Conservation (phyloP, 2,113 vertebrate genomes). For the Sphyrna mokarran region DNA sequence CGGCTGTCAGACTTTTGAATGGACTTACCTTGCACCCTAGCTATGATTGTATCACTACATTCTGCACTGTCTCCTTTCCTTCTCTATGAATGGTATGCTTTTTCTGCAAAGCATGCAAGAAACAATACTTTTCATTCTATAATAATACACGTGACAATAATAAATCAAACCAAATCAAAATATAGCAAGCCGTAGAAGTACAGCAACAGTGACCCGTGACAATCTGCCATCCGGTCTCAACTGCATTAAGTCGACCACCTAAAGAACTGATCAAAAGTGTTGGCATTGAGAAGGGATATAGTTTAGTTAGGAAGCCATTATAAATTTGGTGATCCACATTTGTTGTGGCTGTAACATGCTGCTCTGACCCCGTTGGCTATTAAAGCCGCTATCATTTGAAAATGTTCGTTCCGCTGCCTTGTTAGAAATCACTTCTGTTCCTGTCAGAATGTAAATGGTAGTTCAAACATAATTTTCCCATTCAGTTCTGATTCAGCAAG, state of each 20-base stretch:
- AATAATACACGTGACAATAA: too few relatives aligned
- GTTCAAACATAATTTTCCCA: neutral
- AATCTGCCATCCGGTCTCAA: neutral
- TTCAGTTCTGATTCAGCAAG: neutral
- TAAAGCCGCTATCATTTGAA: neutral
- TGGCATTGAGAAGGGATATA: too few relatives aligned
- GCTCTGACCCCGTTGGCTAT: neutral
- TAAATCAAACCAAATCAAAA: too few relatives aligned
- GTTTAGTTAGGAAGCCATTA: neutral
- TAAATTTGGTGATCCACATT: neutral
- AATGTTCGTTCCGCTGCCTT: neutral
- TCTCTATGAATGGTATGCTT: too few relatives aligned
- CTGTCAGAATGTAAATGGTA: neutral
- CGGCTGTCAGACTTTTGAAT: too few relatives aligned
- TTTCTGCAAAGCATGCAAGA: too few relatives aligned
- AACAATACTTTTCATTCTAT: too few relatives aligned
- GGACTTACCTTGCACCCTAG: too few relatives aligned
- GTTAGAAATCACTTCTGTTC: neutral
- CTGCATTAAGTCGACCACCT: neutral
- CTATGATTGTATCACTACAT: too few relatives aligned
- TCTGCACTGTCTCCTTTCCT: too few relatives aligned
- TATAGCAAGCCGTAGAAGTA: neutral
- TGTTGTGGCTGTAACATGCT: neutral
- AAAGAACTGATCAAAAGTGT: neutral
- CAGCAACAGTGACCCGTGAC: neutral